Evolutionary conservation across 1,140 invertebrate genomes (phyloP).

Genomic region (Achroia grisella): DNA sequence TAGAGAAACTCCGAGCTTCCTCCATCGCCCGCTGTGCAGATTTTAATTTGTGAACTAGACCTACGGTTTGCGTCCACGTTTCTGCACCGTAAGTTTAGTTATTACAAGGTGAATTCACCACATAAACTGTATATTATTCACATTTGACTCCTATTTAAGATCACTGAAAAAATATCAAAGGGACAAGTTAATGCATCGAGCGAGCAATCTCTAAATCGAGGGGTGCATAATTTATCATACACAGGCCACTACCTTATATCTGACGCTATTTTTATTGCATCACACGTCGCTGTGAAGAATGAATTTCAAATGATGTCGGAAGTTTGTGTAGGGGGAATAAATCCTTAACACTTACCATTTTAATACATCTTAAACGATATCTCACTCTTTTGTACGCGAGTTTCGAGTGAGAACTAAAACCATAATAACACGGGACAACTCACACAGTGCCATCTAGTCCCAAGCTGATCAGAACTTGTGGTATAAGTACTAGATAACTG

Average conservation of each 20-base stretch:
- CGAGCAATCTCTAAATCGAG: slow-evolving; percentile 57
- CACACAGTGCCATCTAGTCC: too few species aligned
- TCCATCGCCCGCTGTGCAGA: too few species aligned
- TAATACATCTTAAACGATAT: neutral
- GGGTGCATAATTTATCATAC: slow-evolving; percentile 69
- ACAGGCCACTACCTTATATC: slow-evolving; percentile 44
- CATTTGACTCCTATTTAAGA: slow-evolving; percentile 53
- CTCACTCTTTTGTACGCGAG: neutral
- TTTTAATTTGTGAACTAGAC: too few species aligned
- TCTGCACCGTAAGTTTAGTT: too few species aligned
- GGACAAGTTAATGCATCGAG: slow-evolving; percentile 46
- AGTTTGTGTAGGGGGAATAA: slow-evolving; percentile 63
- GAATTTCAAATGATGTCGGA: slow-evolving; percentile 68
- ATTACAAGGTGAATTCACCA: too few species aligned
- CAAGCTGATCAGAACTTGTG: too few species aligned
- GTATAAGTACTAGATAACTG: too few species aligned
- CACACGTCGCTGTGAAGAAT: slow-evolving; percentile 66
- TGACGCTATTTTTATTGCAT: slow-evolving; percentile 66
- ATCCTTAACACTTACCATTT: slow-evolving; percentile 30
- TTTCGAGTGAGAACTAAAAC: slow-evolving; percentile 4
- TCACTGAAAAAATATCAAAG: slow-evolving; percentile 50
- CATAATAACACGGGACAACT: too few species aligned
- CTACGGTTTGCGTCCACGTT: too few species aligned
- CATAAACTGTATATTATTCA: neutral
- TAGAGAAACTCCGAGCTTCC: too few species aligned